Conservation (phyloP, 2,888 invertebrate genomes). For the Anarsia innoxiella region DNA sequence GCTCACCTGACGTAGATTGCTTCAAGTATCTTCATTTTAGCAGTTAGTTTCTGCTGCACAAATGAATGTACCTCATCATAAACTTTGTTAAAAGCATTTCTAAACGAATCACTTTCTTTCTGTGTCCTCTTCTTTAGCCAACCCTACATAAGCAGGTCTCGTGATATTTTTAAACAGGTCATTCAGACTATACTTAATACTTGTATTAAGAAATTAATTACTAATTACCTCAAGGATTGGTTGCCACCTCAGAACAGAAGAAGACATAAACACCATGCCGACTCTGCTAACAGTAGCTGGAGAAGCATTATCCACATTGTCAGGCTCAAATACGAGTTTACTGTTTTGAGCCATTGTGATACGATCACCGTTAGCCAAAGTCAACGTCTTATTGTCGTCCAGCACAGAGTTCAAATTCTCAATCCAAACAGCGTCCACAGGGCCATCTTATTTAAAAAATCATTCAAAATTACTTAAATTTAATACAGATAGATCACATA, state of each 20-base stretch:
- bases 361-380: slow-evolving; percentile 92
- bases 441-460: too few relatives aligned
- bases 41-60: slow-evolving; percentile 79
- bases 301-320: slow-evolving; percentile 93
- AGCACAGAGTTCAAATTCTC: slow-evolving; percentile 94
- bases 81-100: slow-evolving; percentile 79
- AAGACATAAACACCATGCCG: slow-evolving; percentile 94
- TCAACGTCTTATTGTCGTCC: slow-evolving; percentile 93
- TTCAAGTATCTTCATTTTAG: slow-evolving; percentile 89
- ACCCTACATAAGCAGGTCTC: too few relatives aligned
- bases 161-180: too few relatives aligned
- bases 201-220: too few relatives aligned
- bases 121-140: slow-evolving; percentile 80
- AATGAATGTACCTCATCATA: slow-evolving; percentile 84
- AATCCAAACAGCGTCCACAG: slow-evolving; percentile 96
- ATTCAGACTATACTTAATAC: too few relatives aligned
- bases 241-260: slow-evolving; percentile 88
- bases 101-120: slow-evolving; percentile 77
- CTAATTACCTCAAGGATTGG: slow-evolving; percentile 86
- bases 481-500: too few relatives aligned
- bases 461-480: too few relatives aligned
- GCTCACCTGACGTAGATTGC: slow-evolving; percentile 84
- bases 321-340: slow-evolving; percentile 92
- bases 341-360: slow-evolving; percentile 92
- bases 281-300: slow-evolving; percentile 93